Base-by-base conservation (phyloP, 2,888 invertebrate genomes). In the Plebejus anna region DNA sequence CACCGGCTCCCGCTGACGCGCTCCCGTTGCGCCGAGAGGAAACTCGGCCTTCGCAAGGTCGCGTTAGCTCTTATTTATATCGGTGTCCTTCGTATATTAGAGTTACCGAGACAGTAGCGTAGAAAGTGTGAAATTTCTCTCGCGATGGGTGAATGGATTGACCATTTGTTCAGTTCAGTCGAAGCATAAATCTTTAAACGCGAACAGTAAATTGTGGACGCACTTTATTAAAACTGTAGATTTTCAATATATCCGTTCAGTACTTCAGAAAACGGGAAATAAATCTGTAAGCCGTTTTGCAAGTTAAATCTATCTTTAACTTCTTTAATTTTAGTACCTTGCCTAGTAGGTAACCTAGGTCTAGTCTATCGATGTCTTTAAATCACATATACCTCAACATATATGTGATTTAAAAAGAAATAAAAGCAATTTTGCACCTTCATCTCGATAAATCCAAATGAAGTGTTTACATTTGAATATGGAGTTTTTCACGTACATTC, bases 11-110 rank as follows among this genome's bases (percentile, higher is more conserved):
- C 87, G 85, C 86, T 81, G 81, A 79, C 85, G 84, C 84, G 89
- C 89, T 89, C 90, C 90, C 88, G 88, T 87, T 89, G 88, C 85
- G 84, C 84, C 81, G 85, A 87, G 87, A 90, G 91, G 90, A 90
- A 89, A 87, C 86, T 85, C 87, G 91, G 90, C 92, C 92, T 92
- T 92, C 90, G 82, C 91, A 92, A 93, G 93, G 93, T 89, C 91
- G 86, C 32, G 61, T n/a, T 78, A 51, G 70, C 57, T 59, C 71
- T 71, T 36, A 76, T 70, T 36, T 55, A 59, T 38, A 36, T 9
- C 11, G 9, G 28, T 55, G 36, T 76, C 73, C 73, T 73, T 73
- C 6, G 55, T 72, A 47, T 47, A 47, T 72, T 47, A 2, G 71
- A 72, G n/a, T 28, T 13, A 66, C 11, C 13, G 38, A 22, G 47